Evolutionary conservation across 2,113 vertebrate genomes (phyloP).

Genomic region (Mohoua ochrocephala): DNA sequence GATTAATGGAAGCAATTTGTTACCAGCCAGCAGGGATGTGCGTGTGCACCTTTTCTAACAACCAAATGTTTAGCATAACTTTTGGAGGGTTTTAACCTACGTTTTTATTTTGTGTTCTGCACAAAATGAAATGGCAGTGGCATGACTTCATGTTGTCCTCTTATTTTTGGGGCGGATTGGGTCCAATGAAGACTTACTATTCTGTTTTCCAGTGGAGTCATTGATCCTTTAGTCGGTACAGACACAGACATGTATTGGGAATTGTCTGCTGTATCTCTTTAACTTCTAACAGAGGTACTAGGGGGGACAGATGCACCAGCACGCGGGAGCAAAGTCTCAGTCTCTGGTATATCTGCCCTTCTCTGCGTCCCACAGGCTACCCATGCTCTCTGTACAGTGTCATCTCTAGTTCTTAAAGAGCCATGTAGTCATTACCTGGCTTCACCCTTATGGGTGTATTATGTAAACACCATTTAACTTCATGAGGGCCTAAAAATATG

Average conservation of each 20-base stretch:
- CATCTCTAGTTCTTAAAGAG: not conserved
- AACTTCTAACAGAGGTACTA: not conserved
- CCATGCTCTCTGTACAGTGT: not conserved
- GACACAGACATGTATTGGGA: not conserved
- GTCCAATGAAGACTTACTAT: not conserved
- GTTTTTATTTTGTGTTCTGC: not conserved
- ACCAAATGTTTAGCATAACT: not conserved
- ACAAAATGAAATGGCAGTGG: not conserved
- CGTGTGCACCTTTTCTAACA: not conserved
- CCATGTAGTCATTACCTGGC: not conserved
- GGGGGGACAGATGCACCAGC: not conserved
- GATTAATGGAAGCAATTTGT: not conserved
- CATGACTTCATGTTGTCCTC: not conserved
- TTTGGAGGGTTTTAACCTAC: rapidly evolving
- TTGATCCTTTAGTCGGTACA: not conserved
- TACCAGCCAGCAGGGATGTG: not conserved
- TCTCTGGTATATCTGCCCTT: not conserved
- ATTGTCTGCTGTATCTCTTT: not conserved
- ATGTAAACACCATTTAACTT: not conserved
- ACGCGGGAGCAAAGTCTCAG: not conserved
- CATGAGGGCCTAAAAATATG: not conserved
- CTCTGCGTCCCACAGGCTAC: not conserved
- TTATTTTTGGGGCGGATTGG: not conserved
- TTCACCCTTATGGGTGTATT: not conserved
- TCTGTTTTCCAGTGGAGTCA: not conserved